phyloP scores from a whole-genome alignment of 2,797 vertebrate genomes.

The Lophius americanus region DNA sequence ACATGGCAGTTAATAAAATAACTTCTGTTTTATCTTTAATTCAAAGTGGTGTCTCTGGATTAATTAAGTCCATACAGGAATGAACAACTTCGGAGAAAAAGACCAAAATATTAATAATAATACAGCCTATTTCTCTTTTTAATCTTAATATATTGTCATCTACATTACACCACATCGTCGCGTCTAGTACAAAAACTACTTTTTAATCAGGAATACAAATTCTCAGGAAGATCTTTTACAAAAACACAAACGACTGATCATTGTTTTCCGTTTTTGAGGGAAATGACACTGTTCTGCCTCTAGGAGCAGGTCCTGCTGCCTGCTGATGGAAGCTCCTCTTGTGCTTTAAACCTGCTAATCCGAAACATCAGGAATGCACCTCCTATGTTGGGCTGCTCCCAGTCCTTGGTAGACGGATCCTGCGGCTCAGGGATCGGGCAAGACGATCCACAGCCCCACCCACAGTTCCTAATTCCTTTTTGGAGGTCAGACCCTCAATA shows the following conservation, averaged over 20 bases:
- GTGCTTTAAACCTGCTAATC: neutral
- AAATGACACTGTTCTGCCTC: slow-evolving; percentile 16
- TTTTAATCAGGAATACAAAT: neutral
- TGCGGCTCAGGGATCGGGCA: slow-evolving; percentile 84
- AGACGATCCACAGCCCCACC: slow-evolving; percentile 83
- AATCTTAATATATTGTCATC: neutral
- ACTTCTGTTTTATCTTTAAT: slow-evolving; percentile 8
- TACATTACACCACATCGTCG: neutral
- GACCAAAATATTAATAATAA: neutral
- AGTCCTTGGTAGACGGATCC: slow-evolving; percentile 66
- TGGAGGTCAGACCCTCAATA: slow-evolving; percentile 86
- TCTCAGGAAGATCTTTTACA: neutral
- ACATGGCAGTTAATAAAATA: slow-evolving; percentile 53
- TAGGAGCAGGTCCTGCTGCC: neutral
- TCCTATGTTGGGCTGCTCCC: slow-evolving; percentile 67
- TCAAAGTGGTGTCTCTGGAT: neutral
- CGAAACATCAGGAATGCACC: neutral
- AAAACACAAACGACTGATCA: neutral
- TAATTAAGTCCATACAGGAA: neutral
- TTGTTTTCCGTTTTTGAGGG: neutral
- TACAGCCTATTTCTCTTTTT: slow-evolving; percentile 9
- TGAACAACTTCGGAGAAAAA: neutral
- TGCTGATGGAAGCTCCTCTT: neutral
- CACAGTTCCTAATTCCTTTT: slow-evolving; percentile 77
- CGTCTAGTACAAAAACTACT: neutral